Percentiles rank a stretch among this genome's conserved stretches.
phyloP scores from a whole-genome alignment of 1,140 invertebrate species.

The Acromyrmex echinatior region DNA sequence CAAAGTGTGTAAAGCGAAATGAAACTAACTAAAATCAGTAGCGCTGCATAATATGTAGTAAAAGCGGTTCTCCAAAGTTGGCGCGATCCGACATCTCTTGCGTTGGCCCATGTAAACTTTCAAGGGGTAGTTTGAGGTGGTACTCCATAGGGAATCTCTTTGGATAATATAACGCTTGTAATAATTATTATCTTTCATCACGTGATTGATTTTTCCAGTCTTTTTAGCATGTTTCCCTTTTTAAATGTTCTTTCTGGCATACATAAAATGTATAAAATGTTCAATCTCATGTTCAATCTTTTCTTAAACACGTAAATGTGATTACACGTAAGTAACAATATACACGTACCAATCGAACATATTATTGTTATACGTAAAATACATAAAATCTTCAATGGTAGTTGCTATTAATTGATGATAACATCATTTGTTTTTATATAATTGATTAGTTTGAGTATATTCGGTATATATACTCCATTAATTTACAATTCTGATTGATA shows the following conservation, averaged over 20 bases:
- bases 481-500: conserved; percentile 22
- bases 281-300: not conserved
- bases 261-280: too few species aligned
- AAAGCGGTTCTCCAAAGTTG: conserved; percentile 62
- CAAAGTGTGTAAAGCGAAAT: conserved; percentile 57
- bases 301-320: not conserved
- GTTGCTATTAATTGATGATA: not conserved
- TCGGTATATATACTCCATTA: not conserved
- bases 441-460: not conserved
- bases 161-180: conserved; percentile 39
- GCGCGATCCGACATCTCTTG: conserved; percentile 57
- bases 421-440: not conserved
- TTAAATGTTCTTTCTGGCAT: not conserved
- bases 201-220: conserved; percentile 15
- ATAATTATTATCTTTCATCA: conserved; percentile 57
- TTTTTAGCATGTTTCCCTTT: not conserved
- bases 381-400: conserved; percentile 2
- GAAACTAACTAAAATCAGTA: conserved; percentile 65
- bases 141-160: conserved; percentile 44
- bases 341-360: conserved; percentile 1
- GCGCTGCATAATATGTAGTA: conserved; percentile 56
- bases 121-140: conserved; percentile 47
- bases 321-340: conserved; percentile 26
- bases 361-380: conserved; percentile 10
- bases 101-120: conserved; percentile 58